These are phyloP conservation scores for Kryptopterus vitreolus DNA, from an alignment of 2,797 vertebrate genomes.

Conservation along the genomic window DNA sequence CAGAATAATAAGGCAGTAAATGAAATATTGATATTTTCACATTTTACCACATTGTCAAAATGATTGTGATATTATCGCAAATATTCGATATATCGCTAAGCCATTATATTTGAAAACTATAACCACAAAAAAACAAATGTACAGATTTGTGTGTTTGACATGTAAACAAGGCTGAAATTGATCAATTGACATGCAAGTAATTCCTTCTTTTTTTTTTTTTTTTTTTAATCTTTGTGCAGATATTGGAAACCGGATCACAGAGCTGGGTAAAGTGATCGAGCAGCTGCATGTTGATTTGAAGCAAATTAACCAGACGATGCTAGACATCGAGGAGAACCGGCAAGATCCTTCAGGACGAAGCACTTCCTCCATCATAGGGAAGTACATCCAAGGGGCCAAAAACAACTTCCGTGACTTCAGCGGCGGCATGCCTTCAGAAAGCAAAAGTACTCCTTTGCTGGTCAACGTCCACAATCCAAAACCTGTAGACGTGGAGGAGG, in stretches of 20 bases:
- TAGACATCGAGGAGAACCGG: slow-evolving; percentile 36
- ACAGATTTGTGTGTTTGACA: no score
- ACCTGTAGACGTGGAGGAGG: slow-evolving; percentile 34
- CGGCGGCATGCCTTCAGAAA: slow-evolving; percentile 55
- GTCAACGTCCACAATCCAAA: slow-evolving; percentile 63
- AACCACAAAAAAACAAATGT: no score
- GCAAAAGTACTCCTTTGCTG: slow-evolving; percentile 50
- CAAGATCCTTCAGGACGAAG: slow-evolving; percentile 46
- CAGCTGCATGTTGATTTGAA: slow-evolving; percentile 81
- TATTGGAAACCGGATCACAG: slow-evolving; percentile 86
- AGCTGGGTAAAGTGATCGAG: slow-evolving; percentile 80
- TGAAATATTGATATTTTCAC: no score
- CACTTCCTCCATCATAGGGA: slow-evolving; percentile 75
- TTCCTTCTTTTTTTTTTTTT: slow-evolving; percentile 28
- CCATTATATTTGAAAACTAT: no score
- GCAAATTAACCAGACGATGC: slow-evolving; percentile 64
- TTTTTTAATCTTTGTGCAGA: no score
- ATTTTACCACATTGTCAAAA: no score
- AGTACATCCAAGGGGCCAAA: slow-evolving; percentile 81
- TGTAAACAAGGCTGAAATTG: neutral
- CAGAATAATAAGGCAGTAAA: no score
- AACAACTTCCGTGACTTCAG: slow-evolving; percentile 83
- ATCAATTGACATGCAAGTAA: neutral
- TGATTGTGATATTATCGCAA: no score
- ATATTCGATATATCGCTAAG: no score